Conservation (phyloP, 2,888 invertebrate species). For the Alloscopus bannaensis region DNA sequence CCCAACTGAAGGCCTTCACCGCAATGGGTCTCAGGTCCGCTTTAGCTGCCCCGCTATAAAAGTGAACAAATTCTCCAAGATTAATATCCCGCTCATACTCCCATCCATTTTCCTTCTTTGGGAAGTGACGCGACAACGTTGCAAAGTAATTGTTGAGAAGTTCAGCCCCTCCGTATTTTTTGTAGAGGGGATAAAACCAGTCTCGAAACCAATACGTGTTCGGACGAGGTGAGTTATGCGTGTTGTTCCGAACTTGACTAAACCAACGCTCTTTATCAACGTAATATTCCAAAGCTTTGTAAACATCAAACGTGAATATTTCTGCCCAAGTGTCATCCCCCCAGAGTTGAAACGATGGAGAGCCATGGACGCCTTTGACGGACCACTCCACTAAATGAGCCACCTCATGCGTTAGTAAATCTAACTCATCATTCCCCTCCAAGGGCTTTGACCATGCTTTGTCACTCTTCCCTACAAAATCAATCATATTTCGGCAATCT, state of each 20-base stretch:
- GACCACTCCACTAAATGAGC: constrained; percentile 68
- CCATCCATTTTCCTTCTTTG: constrained; percentile 51
- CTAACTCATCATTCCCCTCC: constrained; percentile 51
- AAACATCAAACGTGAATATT: constrained; percentile 60
- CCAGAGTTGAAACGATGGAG: constrained; percentile 68
- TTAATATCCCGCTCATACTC: constrained; percentile 60
- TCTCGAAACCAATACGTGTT: constrained; percentile 65
- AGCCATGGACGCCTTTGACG: constrained; percentile 58
- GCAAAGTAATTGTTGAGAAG: constrained; percentile 54
- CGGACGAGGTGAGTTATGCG: constrained; percentile 53
- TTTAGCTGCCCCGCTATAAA: constrained; percentile 64
- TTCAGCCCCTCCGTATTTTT: constrained; percentile 36
- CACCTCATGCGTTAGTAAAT: constrained; percentile 66
- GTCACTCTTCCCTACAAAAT: constrained; percentile 26
- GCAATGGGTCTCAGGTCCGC: constrained; percentile 46
- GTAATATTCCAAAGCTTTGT: constrained; percentile 27
- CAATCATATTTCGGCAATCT: constrained; percentile 62
- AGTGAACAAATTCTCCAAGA: constrained; percentile 67
- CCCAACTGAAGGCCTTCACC: constrained; percentile 56
- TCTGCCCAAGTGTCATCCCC: constrained; percentile 50
- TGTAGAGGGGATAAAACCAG: constrained; percentile 65
- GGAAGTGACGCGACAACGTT: constrained; percentile 58
- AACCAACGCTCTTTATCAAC: constrained; percentile 56
- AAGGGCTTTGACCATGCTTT: constrained; percentile 16
- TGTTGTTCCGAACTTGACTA: constrained; percentile 15